These are phyloP conservation scores for Brachycybe producta DNA, from an alignment of 2,888 invertebrate genomes.

Conservation along the genomic window DNA sequence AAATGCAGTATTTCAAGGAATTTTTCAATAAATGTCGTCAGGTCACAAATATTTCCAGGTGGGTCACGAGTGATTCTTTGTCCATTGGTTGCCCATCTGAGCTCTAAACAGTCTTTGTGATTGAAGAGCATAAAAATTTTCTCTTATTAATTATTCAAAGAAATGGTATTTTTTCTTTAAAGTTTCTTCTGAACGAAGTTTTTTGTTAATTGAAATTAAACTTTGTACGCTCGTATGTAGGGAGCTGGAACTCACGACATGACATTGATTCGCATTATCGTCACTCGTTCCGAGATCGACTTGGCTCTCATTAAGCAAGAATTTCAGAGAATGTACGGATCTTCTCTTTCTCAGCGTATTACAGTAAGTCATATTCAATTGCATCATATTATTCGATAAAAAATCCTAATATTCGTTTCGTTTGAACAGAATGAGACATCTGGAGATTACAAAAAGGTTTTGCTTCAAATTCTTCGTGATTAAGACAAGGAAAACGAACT, in stretches of 20 bases:
- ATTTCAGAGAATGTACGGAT: constrained; percentile 15
- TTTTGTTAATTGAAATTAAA: background rate
- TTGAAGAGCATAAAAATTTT: background rate
- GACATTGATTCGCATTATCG: constrained; percentile 33
- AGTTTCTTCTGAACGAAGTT: too few relatives aligned
- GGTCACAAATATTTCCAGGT: too few relatives aligned
- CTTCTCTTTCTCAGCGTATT: constrained; percentile 13
- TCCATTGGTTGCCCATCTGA: too few relatives aligned
- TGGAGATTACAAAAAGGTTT: constrained; percentile 15
- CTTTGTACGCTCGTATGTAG: constrained; percentile 26
- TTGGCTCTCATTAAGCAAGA: constrained; percentile 18
- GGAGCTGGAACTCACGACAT: constrained; percentile 36
- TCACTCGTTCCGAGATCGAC: constrained; percentile 19
- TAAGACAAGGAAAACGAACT: too few relatives aligned
- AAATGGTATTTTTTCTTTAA: too few relatives aligned
- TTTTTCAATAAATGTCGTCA: too few relatives aligned
- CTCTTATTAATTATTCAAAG: background rate
- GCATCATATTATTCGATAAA: background rate
- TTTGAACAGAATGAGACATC: constrained; percentile 9
- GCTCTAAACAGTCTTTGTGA: background rate
- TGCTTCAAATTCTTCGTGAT: constrained; percentile 5
- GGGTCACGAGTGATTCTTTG: too few relatives aligned
- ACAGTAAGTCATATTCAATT: constrained; percentile 12
- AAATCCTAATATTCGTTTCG: background rate
- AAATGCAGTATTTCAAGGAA: too few relatives aligned